A percentile compares a stretch with the other conserved stretches of the same genome.
Evolutionary conservation across 2,113 vertebrate species (phyloP).

Genomic region (Sylvilagus bachmani): DNA sequence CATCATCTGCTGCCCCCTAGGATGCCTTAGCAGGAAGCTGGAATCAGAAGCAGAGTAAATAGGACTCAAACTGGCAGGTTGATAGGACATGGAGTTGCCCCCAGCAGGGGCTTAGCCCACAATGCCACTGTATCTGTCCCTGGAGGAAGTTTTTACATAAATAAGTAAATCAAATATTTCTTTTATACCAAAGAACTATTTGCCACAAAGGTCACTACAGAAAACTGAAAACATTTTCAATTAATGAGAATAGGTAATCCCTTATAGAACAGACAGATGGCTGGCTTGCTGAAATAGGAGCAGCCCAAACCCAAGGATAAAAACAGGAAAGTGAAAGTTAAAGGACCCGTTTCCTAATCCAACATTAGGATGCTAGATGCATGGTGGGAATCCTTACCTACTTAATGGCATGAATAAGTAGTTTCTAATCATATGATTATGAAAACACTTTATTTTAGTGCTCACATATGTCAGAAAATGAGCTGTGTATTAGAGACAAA

Average conservation of each 20-base stretch:
- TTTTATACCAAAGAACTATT: slow-evolving; percentile 21
- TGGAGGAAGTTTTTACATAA: slow-evolving; percentile 6
- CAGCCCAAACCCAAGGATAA: neutral
- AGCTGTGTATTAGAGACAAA: neutral
- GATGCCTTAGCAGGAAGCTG: too few species aligned
- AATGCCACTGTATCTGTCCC: too few species aligned
- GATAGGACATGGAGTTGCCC: too few species aligned
- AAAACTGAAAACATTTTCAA: slow-evolving; percentile 24
- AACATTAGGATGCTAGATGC: neutral
- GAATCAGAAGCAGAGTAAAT: too few species aligned
- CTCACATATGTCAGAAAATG: neutral
- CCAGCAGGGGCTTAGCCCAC: too few species aligned
- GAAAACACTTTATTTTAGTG: slow-evolving; percentile 8
- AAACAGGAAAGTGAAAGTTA: neutral
- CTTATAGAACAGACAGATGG: neutral
- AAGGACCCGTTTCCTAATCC: neutral
- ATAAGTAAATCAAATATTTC: slow-evolving; percentile 2
- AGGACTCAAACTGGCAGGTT: too few species aligned
- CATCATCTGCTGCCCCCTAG: too few species aligned
- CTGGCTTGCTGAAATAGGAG: neutral
- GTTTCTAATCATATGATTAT: neutral
- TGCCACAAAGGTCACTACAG: neutral
- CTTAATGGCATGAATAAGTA: neutral
- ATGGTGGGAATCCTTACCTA: neutral
- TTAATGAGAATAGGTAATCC: neutral